Base-by-base conservation (phyloP, 2,888 invertebrate genomes). In the Eretmocerus hayati region DNA sequence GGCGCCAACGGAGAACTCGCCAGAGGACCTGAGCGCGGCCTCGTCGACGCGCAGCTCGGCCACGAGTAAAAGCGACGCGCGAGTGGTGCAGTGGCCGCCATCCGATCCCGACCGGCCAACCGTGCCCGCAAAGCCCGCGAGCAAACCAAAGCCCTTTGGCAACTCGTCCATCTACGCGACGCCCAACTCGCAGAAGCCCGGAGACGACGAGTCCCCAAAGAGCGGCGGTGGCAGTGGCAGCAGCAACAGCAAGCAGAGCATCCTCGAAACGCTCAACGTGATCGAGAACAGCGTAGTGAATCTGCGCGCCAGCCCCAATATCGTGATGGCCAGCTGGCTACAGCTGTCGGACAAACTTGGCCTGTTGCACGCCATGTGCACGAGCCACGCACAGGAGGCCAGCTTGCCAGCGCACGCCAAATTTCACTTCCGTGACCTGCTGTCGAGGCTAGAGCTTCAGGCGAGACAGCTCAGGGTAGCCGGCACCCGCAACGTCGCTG, bases 401-500 rank as follows among this genome's bases (percentile, higher is more conserved):
- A 83, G 80, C 50, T 84, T 88, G 62, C 86, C 90, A 11, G 88
- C 90, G 16, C 90, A 91, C 66, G 84, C 87, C 42, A 87, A 92
- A 64, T 91, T 93, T 72, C 87, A 91, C 61, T 87, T 90, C 66
- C 82, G 89, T 35, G 85, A 87, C 69, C 71, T 87, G 53, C 76
- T 87, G 21, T 80, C 81, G 4, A 77, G 84, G 38, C 75, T 87
- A 43, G 87, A 87, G 65, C 74, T 76, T 13, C 84, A 85, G 64
- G 83, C 83, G 23, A 75, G 81, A 55, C 80, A 80, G 60, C 68
- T 87, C 56, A 75, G 85, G 46, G 80, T 83, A 36, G 84, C 84
- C 5, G 83, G 84, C 46, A 80, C 81, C 47, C 77, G 84, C 60
- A 85, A 85, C 67, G 77, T 81, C 42, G 75, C 81, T 50, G 85